Percentiles rank a stretch among this genome's conserved stretches.
Conservation (phyloP, 2,888 invertebrate species). For the Steromphala cineraria region DNA sequence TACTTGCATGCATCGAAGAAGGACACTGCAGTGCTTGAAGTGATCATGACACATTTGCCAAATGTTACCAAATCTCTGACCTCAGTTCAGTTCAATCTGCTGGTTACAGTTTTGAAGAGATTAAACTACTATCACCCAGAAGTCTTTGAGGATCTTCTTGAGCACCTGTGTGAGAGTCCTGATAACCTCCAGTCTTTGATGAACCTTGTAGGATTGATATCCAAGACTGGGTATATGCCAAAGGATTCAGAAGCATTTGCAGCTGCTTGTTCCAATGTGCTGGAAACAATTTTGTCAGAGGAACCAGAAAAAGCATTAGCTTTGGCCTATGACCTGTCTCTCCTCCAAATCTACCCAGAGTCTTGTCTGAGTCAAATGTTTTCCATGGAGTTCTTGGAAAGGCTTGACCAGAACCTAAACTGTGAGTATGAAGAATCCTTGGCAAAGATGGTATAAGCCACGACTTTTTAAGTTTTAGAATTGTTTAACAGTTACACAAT, state of each 20-base stretch:
- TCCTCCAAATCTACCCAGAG: slow-evolving; percentile 45
- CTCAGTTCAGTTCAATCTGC: neutral
- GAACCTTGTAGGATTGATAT: neutral
- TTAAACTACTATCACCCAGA: slow-evolving; percentile 35
- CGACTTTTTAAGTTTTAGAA: too few species aligned
- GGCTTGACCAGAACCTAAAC: slow-evolving; percentile 40
- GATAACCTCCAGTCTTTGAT: neutral
- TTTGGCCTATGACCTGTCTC: slow-evolving; percentile 32
- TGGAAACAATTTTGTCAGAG: neutral
- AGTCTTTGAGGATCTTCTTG: slow-evolving; percentile 36
- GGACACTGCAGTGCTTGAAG: slow-evolving; percentile 9
- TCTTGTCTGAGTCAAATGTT: slow-evolving; percentile 37
- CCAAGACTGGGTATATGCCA: slow-evolving; percentile 37
- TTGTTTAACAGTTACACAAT: too few species aligned
- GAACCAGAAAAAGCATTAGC: slow-evolving; percentile 21
- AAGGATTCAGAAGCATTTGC: slow-evolving; percentile 32
- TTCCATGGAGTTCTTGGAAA: slow-evolving; percentile 45
- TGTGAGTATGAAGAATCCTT: slow-evolving; percentile 27
- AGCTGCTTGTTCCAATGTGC: slow-evolving; percentile 20
- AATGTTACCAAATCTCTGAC: slow-evolving; percentile 13
- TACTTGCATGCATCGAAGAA: neutral
- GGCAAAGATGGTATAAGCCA: too few species aligned
- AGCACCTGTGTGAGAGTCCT: slow-evolving; percentile 16
- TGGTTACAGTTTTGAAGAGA: neutral
- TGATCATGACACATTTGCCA: slow-evolving; percentile 12